These are phyloP conservation scores for Drosophila prosaltans DNA, from an alignment of 1,140 invertebrate genomes.

Conservation along the genomic window DNA sequence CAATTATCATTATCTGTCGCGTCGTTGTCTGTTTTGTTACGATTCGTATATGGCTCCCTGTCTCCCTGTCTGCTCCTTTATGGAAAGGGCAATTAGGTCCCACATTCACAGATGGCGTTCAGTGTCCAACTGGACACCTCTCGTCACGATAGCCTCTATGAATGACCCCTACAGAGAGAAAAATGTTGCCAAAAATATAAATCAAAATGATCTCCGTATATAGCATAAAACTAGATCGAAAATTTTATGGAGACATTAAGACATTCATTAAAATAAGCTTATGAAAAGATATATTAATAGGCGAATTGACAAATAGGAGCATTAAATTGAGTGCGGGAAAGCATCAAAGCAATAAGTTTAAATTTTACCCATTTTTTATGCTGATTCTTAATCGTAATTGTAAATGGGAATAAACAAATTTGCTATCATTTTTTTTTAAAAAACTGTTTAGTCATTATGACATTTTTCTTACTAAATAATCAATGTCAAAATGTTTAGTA, in stretches of 20 bases:
- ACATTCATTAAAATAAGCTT: too few species aligned
- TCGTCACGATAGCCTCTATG: background rate
- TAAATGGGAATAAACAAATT: background rate
- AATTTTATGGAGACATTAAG: too few species aligned
- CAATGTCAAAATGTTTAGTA: background rate
- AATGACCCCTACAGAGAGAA: conserved; percentile 3
- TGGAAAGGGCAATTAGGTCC: background rate
- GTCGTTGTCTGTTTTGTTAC: background rate
- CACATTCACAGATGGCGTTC: background rate
- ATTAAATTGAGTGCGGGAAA: too few species aligned
- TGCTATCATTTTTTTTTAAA: background rate
- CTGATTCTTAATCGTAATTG: too few species aligned
- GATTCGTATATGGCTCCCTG: background rate
- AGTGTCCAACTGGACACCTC: background rate
- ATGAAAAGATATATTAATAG: too few species aligned
- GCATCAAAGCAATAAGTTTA: too few species aligned
- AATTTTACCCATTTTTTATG: too few species aligned
- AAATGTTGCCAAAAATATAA: background rate
- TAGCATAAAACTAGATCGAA: too few species aligned
- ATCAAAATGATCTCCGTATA: too few species aligned
- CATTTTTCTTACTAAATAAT: background rate
- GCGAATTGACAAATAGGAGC: too few species aligned
- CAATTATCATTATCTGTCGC: conserved; percentile 10
- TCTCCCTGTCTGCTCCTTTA: background rate
- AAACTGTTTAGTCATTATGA: conserved; percentile 4